Evolutionary conservation across 2,797 vertebrate species (phyloP), one percentile per base, ranked within the genome.

Genomic region (Enteromius radiatus): DNA sequence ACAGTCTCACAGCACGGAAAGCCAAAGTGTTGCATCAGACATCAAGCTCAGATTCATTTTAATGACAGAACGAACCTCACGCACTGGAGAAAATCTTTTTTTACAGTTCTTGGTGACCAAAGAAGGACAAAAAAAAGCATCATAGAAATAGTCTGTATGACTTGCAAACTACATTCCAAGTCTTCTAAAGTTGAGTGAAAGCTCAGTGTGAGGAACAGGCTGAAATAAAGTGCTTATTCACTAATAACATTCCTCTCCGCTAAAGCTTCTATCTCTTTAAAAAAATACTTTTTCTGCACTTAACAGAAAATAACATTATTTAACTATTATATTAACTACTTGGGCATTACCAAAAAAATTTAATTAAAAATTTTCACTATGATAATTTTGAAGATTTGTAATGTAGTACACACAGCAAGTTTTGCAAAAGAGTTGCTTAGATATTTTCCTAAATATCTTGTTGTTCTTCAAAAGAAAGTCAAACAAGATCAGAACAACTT

Each of bases 1-100:
- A 87, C 33, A 76, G 73, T 81, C 76, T 71, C 52, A 54, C 41
- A 70, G 77, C 75, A 77, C 83, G 80, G 85, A 84, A 78, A 87
- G 82, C 82, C 71, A 65, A 14, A 82, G 70, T 47, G 75, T 80
- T 49, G 33, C 84, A 76, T 86, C 82, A 84, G 59, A 75, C 59
- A 17, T 84, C 52, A 82, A 71, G 56, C 64, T 64, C 26, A 59
- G 6, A 63, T 17, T 15, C 28, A 17, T 63, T 31, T 63, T 28
- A 31, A 33, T 47, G n/a, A 54, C n/a, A 19, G 64, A 26, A 26
- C 6, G 9, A 38, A 54, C 26, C 45, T 33, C 61, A 12, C 52
- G 21, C 45, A 67, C 45, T 78, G 45, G 2, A 49, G 23, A 28
- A 63, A 41, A 41, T 41, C 41, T 47, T 19, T 4, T 19, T 14